Conservation (phyloP, 2,888 invertebrate species). For the Idaea aversata region DNA sequence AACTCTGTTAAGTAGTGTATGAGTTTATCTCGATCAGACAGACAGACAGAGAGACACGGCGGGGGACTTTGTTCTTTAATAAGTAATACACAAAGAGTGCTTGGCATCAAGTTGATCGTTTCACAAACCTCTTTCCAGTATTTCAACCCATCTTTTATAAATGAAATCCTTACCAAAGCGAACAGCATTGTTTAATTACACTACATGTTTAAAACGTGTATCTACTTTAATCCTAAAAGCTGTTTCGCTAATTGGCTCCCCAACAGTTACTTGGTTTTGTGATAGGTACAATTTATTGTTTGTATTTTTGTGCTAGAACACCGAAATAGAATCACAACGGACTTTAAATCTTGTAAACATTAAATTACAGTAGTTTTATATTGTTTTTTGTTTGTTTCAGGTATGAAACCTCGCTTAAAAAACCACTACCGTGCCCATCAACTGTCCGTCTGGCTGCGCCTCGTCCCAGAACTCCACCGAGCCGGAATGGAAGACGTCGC, state of each 20-base stretch:
- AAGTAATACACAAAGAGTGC: too few species aligned
- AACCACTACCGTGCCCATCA: slow-evolving; percentile 97
- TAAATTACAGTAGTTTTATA: background rate
- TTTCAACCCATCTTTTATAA: background rate
- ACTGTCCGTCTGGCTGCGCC: slow-evolving; percentile 95
- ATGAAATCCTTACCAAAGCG: background rate
- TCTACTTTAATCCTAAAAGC: background rate
- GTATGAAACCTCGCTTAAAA: slow-evolving; percentile 93
- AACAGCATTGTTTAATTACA: background rate
- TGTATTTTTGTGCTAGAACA: background rate
- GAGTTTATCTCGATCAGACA: too few species aligned
- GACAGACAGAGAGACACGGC: too few species aligned
- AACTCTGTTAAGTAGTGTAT: too few species aligned
- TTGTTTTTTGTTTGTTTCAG: slow-evolving; percentile 73
- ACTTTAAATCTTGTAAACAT: background rate
- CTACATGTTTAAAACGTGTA: background rate
- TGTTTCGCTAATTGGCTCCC: background rate
- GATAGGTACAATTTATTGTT: background rate
- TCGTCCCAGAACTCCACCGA: slow-evolving; percentile 94
- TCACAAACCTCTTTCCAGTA: background rate
- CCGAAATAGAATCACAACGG: background rate
- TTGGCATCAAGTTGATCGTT: too few species aligned
- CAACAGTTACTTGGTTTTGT: background rate
- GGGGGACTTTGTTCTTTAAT: too few species aligned
- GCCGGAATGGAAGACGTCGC: slow-evolving; percentile 95